phyloP scores from a whole-genome alignment of 2,113 vertebrate species.

The Saimiri boliviensis region DNA sequence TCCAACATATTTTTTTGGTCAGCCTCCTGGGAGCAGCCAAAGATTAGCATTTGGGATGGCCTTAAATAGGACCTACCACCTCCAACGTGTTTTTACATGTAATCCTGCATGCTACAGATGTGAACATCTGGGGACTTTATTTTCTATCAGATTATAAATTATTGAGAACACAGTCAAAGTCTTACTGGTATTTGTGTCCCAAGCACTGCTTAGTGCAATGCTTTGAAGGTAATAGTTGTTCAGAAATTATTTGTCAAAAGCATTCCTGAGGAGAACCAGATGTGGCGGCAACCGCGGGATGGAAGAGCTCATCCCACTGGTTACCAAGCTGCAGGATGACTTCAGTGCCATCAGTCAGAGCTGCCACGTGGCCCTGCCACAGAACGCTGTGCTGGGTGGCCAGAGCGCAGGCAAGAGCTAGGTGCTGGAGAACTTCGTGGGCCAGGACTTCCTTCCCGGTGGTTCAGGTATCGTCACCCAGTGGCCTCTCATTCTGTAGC shows the following conservation, averaged over 20 bases:
- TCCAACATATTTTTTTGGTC: background rate
- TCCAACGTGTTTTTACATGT: background rate
- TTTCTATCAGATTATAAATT: background rate
- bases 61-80: background rate
- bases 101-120: background rate
- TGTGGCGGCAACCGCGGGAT: constrained; percentile 93
- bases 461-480: constrained; percentile 97
- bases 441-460: constrained; percentile 96
- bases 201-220: background rate
- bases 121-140: background rate
- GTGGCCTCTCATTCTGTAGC: constrained; percentile 96
- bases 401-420: constrained; percentile 98
- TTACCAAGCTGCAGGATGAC: constrained; percentile 98
- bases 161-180: background rate
- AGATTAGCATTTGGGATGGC: background rate
- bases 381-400: constrained; percentile 98
- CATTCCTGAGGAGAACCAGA: constrained; percentile 75
- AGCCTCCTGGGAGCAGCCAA: background rate
- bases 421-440: constrained; percentile 97
- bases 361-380: constrained; percentile 95
- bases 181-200: background rate
- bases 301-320: constrained; percentile 98
- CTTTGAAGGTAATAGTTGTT: background rate
- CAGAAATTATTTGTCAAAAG: background rate
- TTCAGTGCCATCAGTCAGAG: constrained; percentile 97